Evolutionary conservation across 2,797 vertebrate genomes (phyloP), one percentile per base, ranked within the genome.

Genomic region (Lerista edwardsae): DNA sequence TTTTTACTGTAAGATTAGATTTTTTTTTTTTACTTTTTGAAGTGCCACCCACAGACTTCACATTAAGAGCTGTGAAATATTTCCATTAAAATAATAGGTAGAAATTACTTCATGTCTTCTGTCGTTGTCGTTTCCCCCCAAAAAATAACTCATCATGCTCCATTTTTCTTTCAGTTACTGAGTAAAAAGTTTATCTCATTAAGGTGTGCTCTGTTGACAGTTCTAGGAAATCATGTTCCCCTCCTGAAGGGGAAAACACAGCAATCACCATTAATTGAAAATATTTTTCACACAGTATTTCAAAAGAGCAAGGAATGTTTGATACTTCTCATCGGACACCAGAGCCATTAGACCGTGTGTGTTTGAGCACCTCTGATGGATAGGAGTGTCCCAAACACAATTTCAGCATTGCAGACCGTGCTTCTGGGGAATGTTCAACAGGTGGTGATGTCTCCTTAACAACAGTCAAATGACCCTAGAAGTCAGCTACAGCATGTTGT

Each of bases 61-160:
- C 84, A 75, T 9, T 61, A 59, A 25, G 61, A 51, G 2, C 7
- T 76, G 84, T 19, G 74, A 88, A 91, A 44, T 84, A 75, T 55
- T 88, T 93, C 80, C 84, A 86, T 82, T 83, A 65, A 82, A 91
- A 83, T 44, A 86, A 85, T 6, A 1, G 68, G 78, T 57, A 62
- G 34, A 83, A 79, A 87, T 87, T 34, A 85, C 3, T 21, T 69
- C 79, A 47, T 77, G 15, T 89, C 61, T 39, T 39, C 75, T 61
- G 21, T 61, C 25, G 15, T 61, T 61, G 14, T 61, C 4, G 87
- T 51, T 55, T 12, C 36, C 41, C n/a, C n/a, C n/a, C n/a, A 78
- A 61, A 80, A 79, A 27, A 90, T 84, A 39, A 73, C 59, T 77
- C 1, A 34, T 80, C 0, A 0, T 72, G 27, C 25, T 77, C 36